phyloP scores from a whole-genome alignment of 1,140 invertebrate species.

The Aphis gossypii region DNA sequence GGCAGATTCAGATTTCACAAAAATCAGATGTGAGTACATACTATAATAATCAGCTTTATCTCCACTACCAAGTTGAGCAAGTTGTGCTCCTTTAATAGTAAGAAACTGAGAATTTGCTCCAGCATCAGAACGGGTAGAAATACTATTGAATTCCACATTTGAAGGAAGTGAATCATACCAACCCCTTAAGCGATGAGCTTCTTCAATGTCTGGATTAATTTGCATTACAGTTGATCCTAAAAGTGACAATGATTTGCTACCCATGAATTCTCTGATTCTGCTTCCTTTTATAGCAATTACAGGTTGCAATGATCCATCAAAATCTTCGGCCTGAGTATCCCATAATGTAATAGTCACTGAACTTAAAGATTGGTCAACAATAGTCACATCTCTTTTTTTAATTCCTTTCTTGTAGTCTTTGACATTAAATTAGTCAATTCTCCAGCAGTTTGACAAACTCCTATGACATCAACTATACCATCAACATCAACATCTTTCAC shows the following conservation, averaged over 20 bases:
- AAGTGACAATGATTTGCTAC: constrained; percentile 67
- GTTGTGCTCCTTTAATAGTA: constrained; percentile 76
- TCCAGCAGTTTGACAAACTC: constrained; percentile 78
- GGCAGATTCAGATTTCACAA: constrained; percentile 79
- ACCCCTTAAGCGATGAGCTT: constrained; percentile 83
- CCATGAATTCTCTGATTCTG: constrained; percentile 75
- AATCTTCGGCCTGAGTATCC: constrained; percentile 84
- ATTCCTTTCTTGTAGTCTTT: constrained; percentile 78
- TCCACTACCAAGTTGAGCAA: constrained; percentile 70
- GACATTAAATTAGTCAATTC: constrained; percentile 79
- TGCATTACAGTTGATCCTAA: constrained; percentile 71
- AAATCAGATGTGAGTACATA: constrained; percentile 73
- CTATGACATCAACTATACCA: constrained; percentile 87
- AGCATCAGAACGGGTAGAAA: constrained; percentile 66
- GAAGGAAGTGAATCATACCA: constrained; percentile 83
- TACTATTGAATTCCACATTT: constrained; percentile 69
- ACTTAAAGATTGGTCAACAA: constrained; percentile 86
- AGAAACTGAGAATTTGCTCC: constrained; percentile 63
- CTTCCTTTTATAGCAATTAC: constrained; percentile 85
- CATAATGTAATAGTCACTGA: constrained; percentile 80
- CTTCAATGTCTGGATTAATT: constrained; percentile 87
- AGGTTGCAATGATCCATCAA: constrained; percentile 78
- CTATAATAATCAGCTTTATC: constrained; percentile 84
- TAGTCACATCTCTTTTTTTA: constrained; percentile 84
- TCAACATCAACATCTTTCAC: constrained; percentile 75